Base-by-base conservation (phyloP, 1,140 invertebrate species). In the Euura lappo region DNA sequence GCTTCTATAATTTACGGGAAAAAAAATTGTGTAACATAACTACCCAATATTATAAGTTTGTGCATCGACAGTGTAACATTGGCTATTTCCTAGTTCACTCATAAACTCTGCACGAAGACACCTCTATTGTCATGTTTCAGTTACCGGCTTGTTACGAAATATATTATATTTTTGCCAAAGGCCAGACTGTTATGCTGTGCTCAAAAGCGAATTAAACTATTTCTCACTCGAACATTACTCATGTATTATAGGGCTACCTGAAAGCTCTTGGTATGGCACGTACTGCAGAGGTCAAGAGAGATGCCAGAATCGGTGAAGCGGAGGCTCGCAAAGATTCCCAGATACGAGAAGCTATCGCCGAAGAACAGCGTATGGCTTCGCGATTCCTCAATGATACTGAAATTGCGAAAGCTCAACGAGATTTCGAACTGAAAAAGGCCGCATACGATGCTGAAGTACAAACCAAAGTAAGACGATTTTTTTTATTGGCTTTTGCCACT, bases 351-450 rank as follows among this genome's bases (percentile, higher is more conserved):
- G 97, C 97, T 0, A 95, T 98, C 79, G 97, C 97, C 0, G 97
- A 99, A 85, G 97, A 99, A 84, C 96, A 98, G 84, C 90, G 96
- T 65, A 98, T 99, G 96, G 96, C 97, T 2, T 90, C 94, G 0
- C 91, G 94, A 71, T 95, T 95, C 79, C 85, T 96, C 0, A 99
- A 99, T 86, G 97, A 99, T 83, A 97, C 96, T 2, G 97, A 99
- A 86, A 98, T 99, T 73, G 96, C 97, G 0, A 98, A 99, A 88
- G 95, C 97, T 0, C 94, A 98, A 81, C 88, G 97, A 79, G 97
- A 99, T 88, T 99, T 99, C 85, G 97, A 99, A 87, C 85, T 99
- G 68, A 99, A 99, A 86, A 98, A 99, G 86, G 97, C 98, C 13
- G 94, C 95, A 13, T 99, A 99, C 84, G 98, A 99, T 85, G 93